phyloP scores from a whole-genome alignment of 2,797 vertebrate genomes.

The Thaleichthys pacificus region DNA sequence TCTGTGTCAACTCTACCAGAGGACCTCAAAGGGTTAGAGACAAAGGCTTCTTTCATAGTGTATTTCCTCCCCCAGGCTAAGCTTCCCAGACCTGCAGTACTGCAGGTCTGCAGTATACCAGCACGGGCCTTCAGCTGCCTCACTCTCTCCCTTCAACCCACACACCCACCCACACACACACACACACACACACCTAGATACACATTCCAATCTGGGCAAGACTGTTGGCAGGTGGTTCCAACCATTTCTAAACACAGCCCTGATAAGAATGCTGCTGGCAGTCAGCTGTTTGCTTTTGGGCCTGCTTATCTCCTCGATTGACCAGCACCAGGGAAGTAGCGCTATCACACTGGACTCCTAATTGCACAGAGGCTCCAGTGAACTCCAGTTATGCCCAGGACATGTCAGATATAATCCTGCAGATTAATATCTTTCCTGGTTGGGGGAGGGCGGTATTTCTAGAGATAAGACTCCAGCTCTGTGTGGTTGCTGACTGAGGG shows the following conservation, averaged over 20 bases:
- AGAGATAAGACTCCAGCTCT: conserved; percentile 11
- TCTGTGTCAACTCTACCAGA: conserved; percentile 36
- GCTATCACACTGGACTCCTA: conserved; percentile 1
- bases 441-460: conserved; percentile 26
- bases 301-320: not conserved
- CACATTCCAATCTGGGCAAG: conserved; percentile 10
- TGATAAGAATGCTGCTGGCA: conserved; percentile 19
- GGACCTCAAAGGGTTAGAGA: conserved; percentile 45
- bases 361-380: conserved; percentile 15
- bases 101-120: conserved; percentile 16
- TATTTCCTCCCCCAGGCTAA: conserved; percentile 47
- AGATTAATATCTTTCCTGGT: conserved; percentile 26
- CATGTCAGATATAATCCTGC: conserved; percentile 21
- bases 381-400: conserved; percentile 12
- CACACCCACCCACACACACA: conserved; percentile 11
- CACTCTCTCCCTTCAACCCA: conserved; percentile 9
- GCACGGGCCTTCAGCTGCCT: not conserved
- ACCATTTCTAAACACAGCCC: conserved; percentile 4
- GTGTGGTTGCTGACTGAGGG: not conserved
- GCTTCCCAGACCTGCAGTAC: conserved; percentile 38
- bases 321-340: not conserved
- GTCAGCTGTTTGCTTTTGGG: not conserved
- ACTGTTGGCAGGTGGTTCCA: conserved; percentile 2
- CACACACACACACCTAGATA: conserved; percentile 8
- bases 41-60: conserved; percentile 61